Percentiles rank a stretch among this genome's conserved stretches.
Conservation (phyloP, 2,797 vertebrate genomes). For the Picus viridis region DNA sequence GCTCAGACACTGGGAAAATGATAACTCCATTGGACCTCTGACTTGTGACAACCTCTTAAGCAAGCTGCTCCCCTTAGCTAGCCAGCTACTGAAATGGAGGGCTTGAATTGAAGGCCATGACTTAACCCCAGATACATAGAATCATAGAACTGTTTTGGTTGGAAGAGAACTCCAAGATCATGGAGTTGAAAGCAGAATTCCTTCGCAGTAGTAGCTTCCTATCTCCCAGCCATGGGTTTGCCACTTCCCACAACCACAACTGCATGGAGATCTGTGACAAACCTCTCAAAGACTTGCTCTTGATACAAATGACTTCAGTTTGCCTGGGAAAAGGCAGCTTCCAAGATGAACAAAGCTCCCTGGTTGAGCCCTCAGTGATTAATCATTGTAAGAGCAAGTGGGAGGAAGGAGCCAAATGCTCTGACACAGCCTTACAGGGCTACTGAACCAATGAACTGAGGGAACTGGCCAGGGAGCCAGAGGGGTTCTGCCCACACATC, state of each 20-base stretch:
- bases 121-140: background rate
- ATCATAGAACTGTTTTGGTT: no score
- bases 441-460: background rate
- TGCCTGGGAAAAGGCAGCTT: background rate
- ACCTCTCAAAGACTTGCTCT: background rate
- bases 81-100: background rate
- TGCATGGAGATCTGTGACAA: background rate
- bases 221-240: background rate
- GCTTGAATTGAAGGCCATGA: background rate
- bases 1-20: slow-evolving; percentile 22
- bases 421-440: slow-evolving; percentile 2
- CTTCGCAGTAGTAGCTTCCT: background rate
- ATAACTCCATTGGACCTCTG: background rate
- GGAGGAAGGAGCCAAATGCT: slow-evolving; percentile 38
- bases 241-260: background rate
- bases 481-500: background rate
- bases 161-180: no score
- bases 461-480: background rate
- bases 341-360: background rate
- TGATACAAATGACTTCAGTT: background rate
- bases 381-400: background rate
- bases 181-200: background rate
- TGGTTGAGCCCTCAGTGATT: background rate
- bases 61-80: slow-evolving; percentile 2
- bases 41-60: slow-evolving; percentile 15